A percentile compares a stretch with the other conserved stretches of the same genome.
These are phyloP conservation scores for Patella depressa DNA, from an alignment of 2,888 invertebrate species.

Conservation along the genomic window DNA sequence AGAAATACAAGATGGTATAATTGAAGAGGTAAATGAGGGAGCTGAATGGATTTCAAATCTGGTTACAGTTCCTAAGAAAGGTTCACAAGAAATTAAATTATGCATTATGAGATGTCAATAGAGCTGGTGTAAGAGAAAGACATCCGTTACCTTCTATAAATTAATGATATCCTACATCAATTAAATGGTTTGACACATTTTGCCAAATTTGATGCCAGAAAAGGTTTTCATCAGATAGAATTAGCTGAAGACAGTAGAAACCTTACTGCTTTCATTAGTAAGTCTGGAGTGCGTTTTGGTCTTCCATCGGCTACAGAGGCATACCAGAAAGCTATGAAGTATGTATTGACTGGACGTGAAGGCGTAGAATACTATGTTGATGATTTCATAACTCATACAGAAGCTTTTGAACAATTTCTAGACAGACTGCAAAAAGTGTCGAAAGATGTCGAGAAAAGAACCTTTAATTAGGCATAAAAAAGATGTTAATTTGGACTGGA, in stretches of 20 bases:
- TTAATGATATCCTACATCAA: background rate
- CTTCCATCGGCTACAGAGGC: background rate
- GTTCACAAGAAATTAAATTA: background rate
- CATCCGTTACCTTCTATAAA: background rate
- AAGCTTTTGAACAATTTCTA: background rate
- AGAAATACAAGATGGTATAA: background rate
- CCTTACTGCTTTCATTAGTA: background rate
- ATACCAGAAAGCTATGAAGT: conserved; percentile 2
- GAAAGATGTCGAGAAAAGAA: background rate
- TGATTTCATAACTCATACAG: background rate
- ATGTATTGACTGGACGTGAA: background rate
- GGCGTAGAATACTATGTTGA: conserved; percentile 4
- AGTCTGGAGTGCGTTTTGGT: background rate
- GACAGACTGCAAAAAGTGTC: background rate
- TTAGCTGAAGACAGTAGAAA: conserved; percentile 3
- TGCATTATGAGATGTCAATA: background rate
- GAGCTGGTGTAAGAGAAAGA: background rate
- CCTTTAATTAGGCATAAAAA: background rate
- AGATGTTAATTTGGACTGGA: conserved; percentile 4
- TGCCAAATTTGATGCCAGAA: background rate
- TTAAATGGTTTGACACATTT: background rate
- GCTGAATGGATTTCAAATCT: background rate
- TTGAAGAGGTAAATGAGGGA: background rate
- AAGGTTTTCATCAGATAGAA: background rate
- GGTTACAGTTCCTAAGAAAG: background rate